Base-by-base conservation (phyloP, 2,797 vertebrate species). In the Silurus aristotelis region DNA sequence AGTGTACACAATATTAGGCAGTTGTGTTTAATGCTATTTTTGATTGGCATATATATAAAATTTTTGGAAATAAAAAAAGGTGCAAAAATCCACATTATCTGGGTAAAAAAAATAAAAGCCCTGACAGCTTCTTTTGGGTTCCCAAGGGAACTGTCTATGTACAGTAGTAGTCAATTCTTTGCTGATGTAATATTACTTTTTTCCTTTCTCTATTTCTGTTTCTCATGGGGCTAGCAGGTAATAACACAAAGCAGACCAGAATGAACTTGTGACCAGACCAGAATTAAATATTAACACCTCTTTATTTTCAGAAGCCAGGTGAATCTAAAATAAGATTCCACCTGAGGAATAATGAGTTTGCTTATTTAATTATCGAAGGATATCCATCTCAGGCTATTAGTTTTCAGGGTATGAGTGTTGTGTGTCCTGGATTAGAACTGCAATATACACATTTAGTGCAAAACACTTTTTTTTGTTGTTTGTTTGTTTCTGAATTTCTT, bases 131-230 rank as follows among this genome's bases (percentile, higher is more conserved):
- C 73, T 52, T 84, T 52, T 22, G 19, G 61, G 1, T n/a, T 67
- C 73, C 48, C 73, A 31, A 8, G 25, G 25, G 25, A 56, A 76
- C 73, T 9, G 52, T 27, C 52, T 31, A 19, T 38, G 25, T 56
- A 70, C 38, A 38, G 38, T 38, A 38, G 43, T 55, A 66, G 70
- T 48, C 71, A 76, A 5, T 38, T 66, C 20, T 84, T 64, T 78
- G 48, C 73, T 77, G 25, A 56, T 56, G 72, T 52, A 77, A 76
- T 52, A 76, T 38, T 72, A 7, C 55, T 83, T 73, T 73, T 73
- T 13, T n/a, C 31, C 43, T 55, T 25, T 70, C 25, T 56, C 68
- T 61, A 58, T 72, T 71, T 83, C 72, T 56, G 46, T 76, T 43
- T 83, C 46, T 66, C 7, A 0, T 64, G 13, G 58, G 77, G 15